Base-by-base conservation (phyloP, 1,140 invertebrate species). In the Drosophila melanica region DNA sequence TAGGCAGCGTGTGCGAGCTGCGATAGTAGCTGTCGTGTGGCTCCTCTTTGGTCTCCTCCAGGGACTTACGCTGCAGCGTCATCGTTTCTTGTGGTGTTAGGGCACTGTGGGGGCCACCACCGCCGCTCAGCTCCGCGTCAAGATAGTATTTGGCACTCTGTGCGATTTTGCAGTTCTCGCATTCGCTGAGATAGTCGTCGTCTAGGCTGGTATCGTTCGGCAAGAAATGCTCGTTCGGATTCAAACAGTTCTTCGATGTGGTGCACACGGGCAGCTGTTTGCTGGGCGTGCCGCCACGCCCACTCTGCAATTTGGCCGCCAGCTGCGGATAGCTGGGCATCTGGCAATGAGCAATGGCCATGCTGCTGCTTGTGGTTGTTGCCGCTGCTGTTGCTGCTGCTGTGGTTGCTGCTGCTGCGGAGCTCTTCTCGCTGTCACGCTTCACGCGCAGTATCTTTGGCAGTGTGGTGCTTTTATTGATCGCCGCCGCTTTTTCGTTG, bases 91-190 rank as follows among this genome's bases (percentile, higher is more conserved):
- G 94, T 20, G 93, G 94, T 30, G 94, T 93, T 23, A 93, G 92
- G 27, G 93, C 50, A 27, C 5, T 10, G 8, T 35, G 92, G 11
- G 93, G 82, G 58, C 93, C 93, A 14, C 82, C 23, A 9, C 42
- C 47, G 5, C 72, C 65, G 11, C 23, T 87, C 68, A 94, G 93
- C 60, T 95, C 94, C 45, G 94, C 93, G 82, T 94, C 84, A 53
- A 95, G 92, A 81, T 94, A 94, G 82, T 94, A 95, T 75, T 94
- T 93, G 62, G 95, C 94, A 64, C 95, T 95, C 65, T 94, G 94
- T 12, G 94, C 94, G 54, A 94, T 95, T 91, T 96, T 96, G 92
- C 96, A 97, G 92, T 97, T 97, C 91, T 96, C 96, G 91, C 96
- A 97, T 91, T 97, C 96, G 90, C 95, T 96, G 44, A 96, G 93